Conservation (phyloP, 2,797 vertebrate genomes). For the Mionectes olivaceus region DNA sequence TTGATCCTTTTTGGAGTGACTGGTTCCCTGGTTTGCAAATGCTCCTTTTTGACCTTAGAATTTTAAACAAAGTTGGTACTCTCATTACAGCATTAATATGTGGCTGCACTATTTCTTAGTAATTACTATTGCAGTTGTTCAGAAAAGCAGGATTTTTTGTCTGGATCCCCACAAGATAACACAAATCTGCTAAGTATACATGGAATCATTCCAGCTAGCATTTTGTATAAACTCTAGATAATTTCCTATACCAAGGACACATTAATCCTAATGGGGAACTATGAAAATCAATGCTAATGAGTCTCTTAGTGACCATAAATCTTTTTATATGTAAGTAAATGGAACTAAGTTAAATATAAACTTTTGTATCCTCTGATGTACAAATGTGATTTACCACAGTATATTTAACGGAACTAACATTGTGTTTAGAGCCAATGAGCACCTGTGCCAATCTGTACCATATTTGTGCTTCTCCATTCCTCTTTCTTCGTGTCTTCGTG, state of each 20-base stretch:
- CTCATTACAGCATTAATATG: not conserved
- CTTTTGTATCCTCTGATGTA: not conserved
- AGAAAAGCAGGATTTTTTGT: slow-evolving; percentile 20
- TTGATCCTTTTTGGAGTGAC: not conserved
- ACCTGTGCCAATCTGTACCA: not conserved
- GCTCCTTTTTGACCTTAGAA: not conserved
- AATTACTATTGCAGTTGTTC: not conserved
- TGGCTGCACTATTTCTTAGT: slow-evolving; percentile 9
- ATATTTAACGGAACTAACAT: not conserved
- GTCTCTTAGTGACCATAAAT: slow-evolving; percentile 26
- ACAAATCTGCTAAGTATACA: slow-evolving; percentile 15
- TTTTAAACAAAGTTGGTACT: not conserved
- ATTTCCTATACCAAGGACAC: slow-evolving; percentile 41
- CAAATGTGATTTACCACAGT: slow-evolving; percentile 21
- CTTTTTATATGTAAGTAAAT: slow-evolving; percentile 62
- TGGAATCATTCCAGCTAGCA: slow-evolving; percentile 29
- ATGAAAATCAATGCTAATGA: slow-evolving; percentile 70
- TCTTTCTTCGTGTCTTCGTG: slow-evolving; percentile 9
- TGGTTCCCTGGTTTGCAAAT: not conserved
- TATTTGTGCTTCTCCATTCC: not conserved
- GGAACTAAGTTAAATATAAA: slow-evolving; percentile 54
- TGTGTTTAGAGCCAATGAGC: not conserved
- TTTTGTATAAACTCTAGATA: slow-evolving; percentile 27
- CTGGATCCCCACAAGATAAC: not conserved
- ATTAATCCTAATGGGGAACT: slow-evolving; percentile 34